Evolutionary conservation across 2,113 vertebrate genomes (phyloP).

Genomic region (Coturnix japonica): DNA sequence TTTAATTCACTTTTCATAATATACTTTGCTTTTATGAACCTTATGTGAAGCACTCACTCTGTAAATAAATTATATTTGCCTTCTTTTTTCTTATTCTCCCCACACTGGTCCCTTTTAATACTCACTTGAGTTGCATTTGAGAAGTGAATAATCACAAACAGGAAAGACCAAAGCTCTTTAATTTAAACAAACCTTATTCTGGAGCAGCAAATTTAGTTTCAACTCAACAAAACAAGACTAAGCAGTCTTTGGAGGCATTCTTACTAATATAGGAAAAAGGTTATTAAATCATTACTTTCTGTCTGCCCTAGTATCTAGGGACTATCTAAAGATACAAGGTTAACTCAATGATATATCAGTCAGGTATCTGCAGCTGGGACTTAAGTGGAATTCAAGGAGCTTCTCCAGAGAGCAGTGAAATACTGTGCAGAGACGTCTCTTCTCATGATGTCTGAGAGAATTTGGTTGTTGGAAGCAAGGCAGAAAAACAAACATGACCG

Average conservation of each 20-base stretch:
- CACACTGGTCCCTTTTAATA: constrained; percentile 38
- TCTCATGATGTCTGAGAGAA: background rate
- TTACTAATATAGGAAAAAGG: constrained; percentile 27
- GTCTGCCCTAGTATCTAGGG: constrained; percentile 19
- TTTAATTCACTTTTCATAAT: constrained; percentile 45
- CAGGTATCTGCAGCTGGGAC: background rate
- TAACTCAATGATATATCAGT: background rate
- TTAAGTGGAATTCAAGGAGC: background rate
- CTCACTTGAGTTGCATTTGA: constrained; percentile 37
- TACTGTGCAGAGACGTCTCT: background rate
- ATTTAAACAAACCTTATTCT: constrained; percentile 53
- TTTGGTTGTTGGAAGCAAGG: background rate
- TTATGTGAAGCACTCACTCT: background rate
- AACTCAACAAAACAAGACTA: constrained; percentile 44
- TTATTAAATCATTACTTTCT: constrained; percentile 41
- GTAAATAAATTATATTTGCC: constrained; percentile 56
- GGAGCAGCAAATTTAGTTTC: constrained; percentile 43
- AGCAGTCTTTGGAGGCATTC: constrained; percentile 12
- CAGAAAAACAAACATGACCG: background rate
- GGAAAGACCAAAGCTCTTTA: constrained; percentile 44
- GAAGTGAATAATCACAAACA: constrained; percentile 49
- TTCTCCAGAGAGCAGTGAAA: constrained; percentile 12
- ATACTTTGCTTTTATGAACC: constrained; percentile 54
- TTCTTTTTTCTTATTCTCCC: constrained; percentile 13
- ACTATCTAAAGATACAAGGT: background rate